Percentiles rank a stretch among this genome's conserved stretches.
Conservation (phyloP, 2,797 vertebrate genomes). For the Peromyscus aztecus region DNA sequence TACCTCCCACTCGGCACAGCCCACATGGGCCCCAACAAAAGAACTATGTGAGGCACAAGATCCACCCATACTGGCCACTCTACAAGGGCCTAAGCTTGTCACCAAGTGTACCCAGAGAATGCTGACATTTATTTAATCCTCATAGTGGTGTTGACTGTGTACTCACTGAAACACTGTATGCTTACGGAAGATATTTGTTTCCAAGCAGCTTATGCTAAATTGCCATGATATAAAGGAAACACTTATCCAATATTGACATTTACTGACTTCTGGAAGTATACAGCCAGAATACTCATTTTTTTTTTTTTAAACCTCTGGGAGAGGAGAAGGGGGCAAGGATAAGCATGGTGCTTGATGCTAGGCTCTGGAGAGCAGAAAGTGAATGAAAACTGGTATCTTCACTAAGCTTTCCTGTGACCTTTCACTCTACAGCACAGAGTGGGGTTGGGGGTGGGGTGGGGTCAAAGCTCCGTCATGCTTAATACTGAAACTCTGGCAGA, state of each 20-base stretch:
- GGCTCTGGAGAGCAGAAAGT: neutral
- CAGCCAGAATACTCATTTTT: conserved; percentile 83
- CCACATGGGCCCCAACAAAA: neutral
- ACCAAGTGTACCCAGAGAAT: conserved; percentile 75
- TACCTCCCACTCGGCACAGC: neutral
- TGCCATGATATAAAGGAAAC: conserved; percentile 89
- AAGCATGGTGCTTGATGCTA: neutral
- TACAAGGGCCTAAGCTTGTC: conserved; percentile 70
- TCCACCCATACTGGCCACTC: neutral
- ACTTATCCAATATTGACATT: conserved; percentile 90
- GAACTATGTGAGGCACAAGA: neutral
- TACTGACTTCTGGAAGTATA: conserved; percentile 86
- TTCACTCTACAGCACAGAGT: neutral
- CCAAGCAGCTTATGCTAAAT: conserved; percentile 89
- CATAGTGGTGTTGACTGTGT: conserved; percentile 85
- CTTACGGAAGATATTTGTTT: conserved; percentile 89
- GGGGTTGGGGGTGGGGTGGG: neutral
- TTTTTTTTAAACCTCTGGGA: neutral
- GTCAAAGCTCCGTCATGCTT: neutral
- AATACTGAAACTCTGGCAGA: neutral
- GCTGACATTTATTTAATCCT: conserved; percentile 89
- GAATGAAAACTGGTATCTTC: neutral
- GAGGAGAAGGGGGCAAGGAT: neutral
- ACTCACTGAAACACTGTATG: conserved; percentile 86
- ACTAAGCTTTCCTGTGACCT: neutral